Evolutionary conservation across 1,140 invertebrate species (phyloP), one percentile per base, ranked within the genome.

Genomic region (Drusus annulatus): DNA sequence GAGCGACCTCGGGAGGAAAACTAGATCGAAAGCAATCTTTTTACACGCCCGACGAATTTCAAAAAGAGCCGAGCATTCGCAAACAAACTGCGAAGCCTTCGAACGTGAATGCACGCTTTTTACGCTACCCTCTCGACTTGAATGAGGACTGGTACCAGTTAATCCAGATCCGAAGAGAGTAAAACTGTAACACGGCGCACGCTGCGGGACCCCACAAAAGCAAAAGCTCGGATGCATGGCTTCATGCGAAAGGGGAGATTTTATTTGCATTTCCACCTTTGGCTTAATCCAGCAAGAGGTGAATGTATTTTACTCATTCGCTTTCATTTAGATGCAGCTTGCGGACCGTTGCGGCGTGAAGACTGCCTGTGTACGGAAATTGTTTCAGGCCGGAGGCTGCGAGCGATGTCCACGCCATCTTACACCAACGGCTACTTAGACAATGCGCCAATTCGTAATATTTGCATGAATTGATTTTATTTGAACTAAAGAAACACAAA

Each of bases 281-380:
- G 31, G 28, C 28, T 50, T 3, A n/a, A 50, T 13, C 16, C 1
- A 25, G 2, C 10, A 68, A 68, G 6, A 19, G 5, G 19, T 68
- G 5, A 16, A 16, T 8, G 10, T 16, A 36, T 25, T 68, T 36
- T 68, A 31, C 23, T 68, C 28, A 36, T 6, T n/a, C 0, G 0
- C 17, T 50, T 68, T 10, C 0, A n/a, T 68, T 36, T 36, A 68
- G 0, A 68, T 8, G 28, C 31, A 6, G n/a, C 36, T 68, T 52
- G 15, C 54, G 0, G 10, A 75, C 8, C 25, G 58, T 60, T 21
- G 73, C 25, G 36, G 28, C 8, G 5, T 52, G 28, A 3, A 15
- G n/a, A 51, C 28, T 76, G 60, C 31, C 62, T 21, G 76, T 65
- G 60, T 78, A 78, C 76, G 76, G 76, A 78, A 78, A 78, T 78